Evolutionary conservation across 2,113 vertebrate species (phyloP).

Genomic region (Odobenus rosmarus): DNA sequence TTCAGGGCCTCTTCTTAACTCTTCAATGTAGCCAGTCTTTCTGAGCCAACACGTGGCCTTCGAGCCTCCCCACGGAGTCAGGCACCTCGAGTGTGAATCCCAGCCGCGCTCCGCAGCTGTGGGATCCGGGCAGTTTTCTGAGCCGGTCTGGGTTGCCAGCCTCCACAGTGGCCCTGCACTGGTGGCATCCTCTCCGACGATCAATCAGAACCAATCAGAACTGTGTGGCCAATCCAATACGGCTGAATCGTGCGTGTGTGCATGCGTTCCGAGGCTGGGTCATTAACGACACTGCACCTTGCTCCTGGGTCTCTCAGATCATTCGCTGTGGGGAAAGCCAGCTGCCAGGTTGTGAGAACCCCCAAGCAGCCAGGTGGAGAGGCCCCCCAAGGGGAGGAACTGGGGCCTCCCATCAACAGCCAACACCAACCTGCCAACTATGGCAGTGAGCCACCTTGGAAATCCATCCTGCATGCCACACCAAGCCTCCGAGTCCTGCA

Average conservation of each 20-base stretch:
- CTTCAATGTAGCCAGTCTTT: neutral
- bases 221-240: neutral
- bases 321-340: neutral
- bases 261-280: neutral
- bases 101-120: too few relatives aligned
- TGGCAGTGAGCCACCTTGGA: neutral
- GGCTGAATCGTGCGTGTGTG: neutral
- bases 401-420: neutral
- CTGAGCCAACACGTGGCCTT: neutral
- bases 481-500: neutral
- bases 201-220: neutral
- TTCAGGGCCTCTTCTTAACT: neutral
- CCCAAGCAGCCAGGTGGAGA: neutral
- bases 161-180: neutral
- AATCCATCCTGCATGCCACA: neutral
- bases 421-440: neutral
- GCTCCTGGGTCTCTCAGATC: neutral
- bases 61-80: neutral
- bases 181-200: neutral
- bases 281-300: neutral
- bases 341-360: neutral
- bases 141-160: neutral
- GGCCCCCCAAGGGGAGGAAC: neutral
- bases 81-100: neutral
- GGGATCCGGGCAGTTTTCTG: neutral